Evolutionary conservation across 2,888 invertebrate species (phyloP), one percentile per base, ranked within the genome.

Genomic region (Ophion slaviceki): DNA sequence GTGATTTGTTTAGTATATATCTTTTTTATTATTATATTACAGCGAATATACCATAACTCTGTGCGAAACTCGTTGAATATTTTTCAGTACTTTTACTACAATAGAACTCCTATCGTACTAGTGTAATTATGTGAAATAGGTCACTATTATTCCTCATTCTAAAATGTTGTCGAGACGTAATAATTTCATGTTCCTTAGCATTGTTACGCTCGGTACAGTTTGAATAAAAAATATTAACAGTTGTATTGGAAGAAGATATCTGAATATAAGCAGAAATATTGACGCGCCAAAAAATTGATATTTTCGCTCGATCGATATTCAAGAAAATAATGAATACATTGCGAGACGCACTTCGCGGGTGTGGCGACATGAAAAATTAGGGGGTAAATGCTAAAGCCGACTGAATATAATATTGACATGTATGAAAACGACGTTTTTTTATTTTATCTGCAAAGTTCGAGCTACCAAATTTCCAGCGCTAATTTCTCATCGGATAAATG

Each of bases 41-140:
- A 40, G 66, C 66, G 36, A 32, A 71, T 75, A 40, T 67, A 80
- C 53, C 24, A 47, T 47, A 62, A 75, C 70, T 36, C 20, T 70
- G 71, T 57, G 71, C 61, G 59, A 82, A 67, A 81, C 67, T 81
- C 81, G 84, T 84, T 84, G 80, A 81, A 78, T 82, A 82, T 70
- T 85, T 85, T 81, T 82, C 17, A 78, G 74, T 78, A 85, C 78
- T 82, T 82, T 82, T 79, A 82, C 85, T 45, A 75, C 78, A 68
- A 68, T 57, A 62, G 2, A 67, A 72, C 40, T 80, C 68, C 74
- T 81, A 20, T 53, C 28, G 77, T 62, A 47, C 68, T 72, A 85
- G 28, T 59, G 20, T 62, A 70, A 74, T 53, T 53, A 53, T 17
- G 53, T 53, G 17, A 53, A 53, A 53, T 5, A 17, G 17, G 14